Evolutionary conservation across 2,888 invertebrate genomes (phyloP), one percentile per base, ranked within the genome.

Genomic region (Tetragonisca angustula): DNA sequence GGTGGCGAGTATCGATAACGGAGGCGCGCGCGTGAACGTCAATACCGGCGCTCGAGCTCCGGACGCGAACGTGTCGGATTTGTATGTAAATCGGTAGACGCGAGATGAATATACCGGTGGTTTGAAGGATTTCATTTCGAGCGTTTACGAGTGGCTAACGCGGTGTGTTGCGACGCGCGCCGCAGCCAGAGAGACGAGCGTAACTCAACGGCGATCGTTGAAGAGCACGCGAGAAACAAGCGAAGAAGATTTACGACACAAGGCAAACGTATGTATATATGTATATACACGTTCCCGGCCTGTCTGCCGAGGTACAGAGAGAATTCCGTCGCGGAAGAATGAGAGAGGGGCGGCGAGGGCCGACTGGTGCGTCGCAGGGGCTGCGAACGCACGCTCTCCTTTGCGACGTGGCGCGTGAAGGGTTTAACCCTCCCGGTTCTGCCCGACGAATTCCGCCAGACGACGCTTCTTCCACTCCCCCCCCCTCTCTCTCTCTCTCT

Each of bases 321-420:
- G 74, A 75, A 75, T 89, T 89, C 83, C 84, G 87, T 85, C 87
- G 79, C 87, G 79, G 84, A 87, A 83, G 88, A 90, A 89, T 87
- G 85, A 84, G 77, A 71, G 77, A 86, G 85, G 85, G 32, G 32
- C 32, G 83, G 74, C 64, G 85, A 82, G 75, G 76, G 43, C 73
- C 81, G 68, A 61, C 76, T 59, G 36, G 50, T 52, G 84, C 83
- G 81, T 76, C 78, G 81, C 67, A 88, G 88, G 89, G 89, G 89
- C 73, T 86, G 88, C 79, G 86, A 90, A 88, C 89, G 86, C 36
- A 36, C 77, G 89, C 91, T 92, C 91, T 90, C 88, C 92, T 92
- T 93, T 92, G 93, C 92, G 92, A 92, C 87, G 88, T 86, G 89
- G 89, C 88, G 88, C 90, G 92, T 92, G 90, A 93, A 92, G 91